Conservation (phyloP, 2,888 invertebrate species). For the Entomobrya multifasciata region DNA sequence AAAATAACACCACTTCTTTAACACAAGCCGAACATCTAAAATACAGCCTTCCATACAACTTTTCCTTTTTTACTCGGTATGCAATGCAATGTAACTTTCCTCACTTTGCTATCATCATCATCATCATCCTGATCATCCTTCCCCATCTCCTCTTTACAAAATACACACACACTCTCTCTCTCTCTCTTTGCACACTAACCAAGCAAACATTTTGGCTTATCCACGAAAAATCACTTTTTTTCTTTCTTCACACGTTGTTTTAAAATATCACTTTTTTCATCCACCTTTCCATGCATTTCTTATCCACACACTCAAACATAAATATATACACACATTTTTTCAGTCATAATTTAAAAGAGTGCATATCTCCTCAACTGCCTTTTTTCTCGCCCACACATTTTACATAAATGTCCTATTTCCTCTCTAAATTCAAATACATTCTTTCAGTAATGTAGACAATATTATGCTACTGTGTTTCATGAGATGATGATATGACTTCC, state of each 20-base stretch:
- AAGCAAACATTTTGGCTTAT: conserved; percentile 39
- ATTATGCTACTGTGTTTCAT: too few species aligned
- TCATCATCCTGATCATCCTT: conserved; percentile 9
- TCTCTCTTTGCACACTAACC: conserved; percentile 6
- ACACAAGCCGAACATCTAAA: background rate
- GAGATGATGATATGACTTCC: background rate
- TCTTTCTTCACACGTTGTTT: conserved; percentile 42
- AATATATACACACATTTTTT: background rate
- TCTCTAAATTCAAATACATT: conserved; percentile 25
- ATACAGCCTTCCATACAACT: too few species aligned
- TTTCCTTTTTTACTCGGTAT: background rate
- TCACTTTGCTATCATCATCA: conserved; percentile 11
- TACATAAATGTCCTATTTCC: conserved; percentile 58
- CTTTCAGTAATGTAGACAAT: background rate
- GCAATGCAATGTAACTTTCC: conserved; percentile 24
- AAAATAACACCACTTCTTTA: conserved; percentile 56
- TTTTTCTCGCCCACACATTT: conserved; percentile 60
- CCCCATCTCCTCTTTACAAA: conserved; percentile 16
- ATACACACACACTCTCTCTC: conserved; percentile 11
- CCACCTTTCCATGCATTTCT: background rate
- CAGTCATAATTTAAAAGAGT: background rate
- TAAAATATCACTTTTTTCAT: conserved; percentile 39
- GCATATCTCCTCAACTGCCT: conserved; percentile 23
- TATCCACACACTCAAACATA: too few species aligned
- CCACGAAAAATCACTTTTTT: conserved; percentile 7